Percentiles rank a stretch among this genome's conserved stretches.
phyloP scores from a whole-genome alignment of 2,888 invertebrate species.

The Tupiocoris notatus region DNA sequence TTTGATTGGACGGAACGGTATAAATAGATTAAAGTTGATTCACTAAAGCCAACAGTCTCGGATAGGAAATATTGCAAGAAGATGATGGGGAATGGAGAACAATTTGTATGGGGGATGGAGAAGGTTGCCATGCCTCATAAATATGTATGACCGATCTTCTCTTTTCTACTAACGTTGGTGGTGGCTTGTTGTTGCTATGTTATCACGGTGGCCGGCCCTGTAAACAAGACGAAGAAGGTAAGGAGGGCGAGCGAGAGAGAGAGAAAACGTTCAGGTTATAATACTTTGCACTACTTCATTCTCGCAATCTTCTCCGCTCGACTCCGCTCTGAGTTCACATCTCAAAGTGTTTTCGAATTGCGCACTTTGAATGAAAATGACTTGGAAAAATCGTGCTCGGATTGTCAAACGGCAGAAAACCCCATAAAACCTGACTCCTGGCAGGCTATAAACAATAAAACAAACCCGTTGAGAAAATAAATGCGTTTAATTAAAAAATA shows the following conservation, averaged over 20 bases:
- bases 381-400: no score
- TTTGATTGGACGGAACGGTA: slow-evolving; percentile 26
- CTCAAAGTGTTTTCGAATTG: no score
- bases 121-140: slow-evolving; percentile 5
- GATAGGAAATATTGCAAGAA: background rate
- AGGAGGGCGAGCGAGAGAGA: background rate
- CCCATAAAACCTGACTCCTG: no score
- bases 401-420: no score
- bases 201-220: slow-evolving; percentile 14
- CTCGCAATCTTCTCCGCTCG: background rate
- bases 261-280: slow-evolving; percentile 5
- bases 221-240: slow-evolving; percentile 25
- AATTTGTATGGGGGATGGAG: background rate
- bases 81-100: background rate
- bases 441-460: no score
- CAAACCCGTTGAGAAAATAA: no score
- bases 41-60: background rate
- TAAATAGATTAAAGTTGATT: slow-evolving; percentile 35
- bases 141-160: slow-evolving; percentile 18
- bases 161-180: no score
- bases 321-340: no score
- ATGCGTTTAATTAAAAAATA: no score
- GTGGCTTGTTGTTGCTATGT: slow-evolving; percentile 7
- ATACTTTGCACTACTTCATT: slow-evolving; percentile 1
- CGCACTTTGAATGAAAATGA: no score